phyloP scores from a whole-genome alignment of 2,888 invertebrate species.

The Anodontia alba region DNA sequence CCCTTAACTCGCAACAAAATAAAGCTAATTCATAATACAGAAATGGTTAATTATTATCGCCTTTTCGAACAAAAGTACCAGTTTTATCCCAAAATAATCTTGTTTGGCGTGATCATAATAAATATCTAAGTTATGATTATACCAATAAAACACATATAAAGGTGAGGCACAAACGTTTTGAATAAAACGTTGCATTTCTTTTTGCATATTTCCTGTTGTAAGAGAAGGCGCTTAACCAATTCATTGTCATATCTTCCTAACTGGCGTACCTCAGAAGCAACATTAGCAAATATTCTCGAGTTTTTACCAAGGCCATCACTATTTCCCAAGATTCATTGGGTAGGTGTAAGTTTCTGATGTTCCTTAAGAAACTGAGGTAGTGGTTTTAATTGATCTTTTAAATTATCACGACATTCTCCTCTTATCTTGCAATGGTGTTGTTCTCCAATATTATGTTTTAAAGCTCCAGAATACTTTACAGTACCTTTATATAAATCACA shows the following conservation, averaged over 20 bases:
- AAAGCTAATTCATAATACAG: slow-evolving; percentile 39
- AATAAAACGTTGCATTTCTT: slow-evolving; percentile 22
- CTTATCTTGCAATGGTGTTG: neutral
- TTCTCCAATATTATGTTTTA: slow-evolving; percentile 3
- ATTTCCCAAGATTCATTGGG: neutral
- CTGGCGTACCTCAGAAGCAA: slow-evolving; percentile 23
- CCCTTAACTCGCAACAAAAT: slow-evolving; percentile 30
- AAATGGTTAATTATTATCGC: slow-evolving; percentile 18
- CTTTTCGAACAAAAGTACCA: slow-evolving; percentile 22
- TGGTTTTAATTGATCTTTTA: slow-evolving; percentile 5
- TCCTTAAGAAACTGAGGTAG: neutral
- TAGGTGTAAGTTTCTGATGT: neutral
- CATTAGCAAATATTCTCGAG: neutral
- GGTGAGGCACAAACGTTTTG: slow-evolving; percentile 21
- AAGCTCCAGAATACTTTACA: neutral
- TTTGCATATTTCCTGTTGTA: slow-evolving; percentile 4
- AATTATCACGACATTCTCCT: neutral
- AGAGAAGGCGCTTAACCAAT: neutral
- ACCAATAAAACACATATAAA: slow-evolving; percentile 26
- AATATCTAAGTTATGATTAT: slow-evolving; percentile 13
- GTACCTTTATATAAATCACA: neutral
- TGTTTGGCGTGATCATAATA: slow-evolving; percentile 28
- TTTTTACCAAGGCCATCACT: slow-evolving; percentile 13
- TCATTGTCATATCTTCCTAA: slow-evolving; percentile 4
- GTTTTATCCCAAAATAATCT: slow-evolving; percentile 43